Conservation (phyloP, 2,113 vertebrate genomes). For the Crocuta crocuta region DNA sequence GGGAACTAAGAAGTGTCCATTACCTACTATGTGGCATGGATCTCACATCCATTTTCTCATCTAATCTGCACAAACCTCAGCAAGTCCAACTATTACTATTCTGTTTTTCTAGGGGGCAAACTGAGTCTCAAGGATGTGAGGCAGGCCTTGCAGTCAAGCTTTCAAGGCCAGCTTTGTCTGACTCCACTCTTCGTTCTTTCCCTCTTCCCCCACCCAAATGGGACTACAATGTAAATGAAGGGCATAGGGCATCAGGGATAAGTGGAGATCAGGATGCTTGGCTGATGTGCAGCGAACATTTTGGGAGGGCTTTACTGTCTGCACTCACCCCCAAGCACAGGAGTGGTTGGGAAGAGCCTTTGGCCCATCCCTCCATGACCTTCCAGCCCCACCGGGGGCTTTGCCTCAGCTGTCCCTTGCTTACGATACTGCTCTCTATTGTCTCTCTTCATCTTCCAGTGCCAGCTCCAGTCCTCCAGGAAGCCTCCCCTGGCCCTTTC, state of each 20-base stretch:
- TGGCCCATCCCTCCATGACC: neutral
- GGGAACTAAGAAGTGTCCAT: neutral
- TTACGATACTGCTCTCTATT: neutral
- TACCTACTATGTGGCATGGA: too few species aligned
- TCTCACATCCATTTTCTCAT: neutral
- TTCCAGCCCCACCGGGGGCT: neutral
- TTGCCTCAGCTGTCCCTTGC: neutral
- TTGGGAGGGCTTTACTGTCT: neutral
- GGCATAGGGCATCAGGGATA: too few species aligned
- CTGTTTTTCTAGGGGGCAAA: neutral
- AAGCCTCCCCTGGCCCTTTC: neutral
- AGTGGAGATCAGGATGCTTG: neutral
- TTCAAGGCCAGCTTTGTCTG: neutral
- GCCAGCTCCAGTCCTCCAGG: neutral
- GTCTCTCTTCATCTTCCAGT: neutral
- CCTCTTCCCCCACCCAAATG: accelerated
- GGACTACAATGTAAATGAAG: too few species aligned
- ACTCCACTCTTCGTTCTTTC: neutral
- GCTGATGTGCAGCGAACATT: neutral
- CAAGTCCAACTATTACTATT: neutral
- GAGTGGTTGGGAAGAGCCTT: neutral
- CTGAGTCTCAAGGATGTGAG: neutral
- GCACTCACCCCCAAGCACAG: neutral
- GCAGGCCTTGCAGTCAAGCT: neutral
- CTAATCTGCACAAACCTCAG: neutral